These are phyloP conservation scores for Plebejus melissa DNA, from an alignment of 2,888 invertebrate genomes.

Conservation along the genomic window DNA sequence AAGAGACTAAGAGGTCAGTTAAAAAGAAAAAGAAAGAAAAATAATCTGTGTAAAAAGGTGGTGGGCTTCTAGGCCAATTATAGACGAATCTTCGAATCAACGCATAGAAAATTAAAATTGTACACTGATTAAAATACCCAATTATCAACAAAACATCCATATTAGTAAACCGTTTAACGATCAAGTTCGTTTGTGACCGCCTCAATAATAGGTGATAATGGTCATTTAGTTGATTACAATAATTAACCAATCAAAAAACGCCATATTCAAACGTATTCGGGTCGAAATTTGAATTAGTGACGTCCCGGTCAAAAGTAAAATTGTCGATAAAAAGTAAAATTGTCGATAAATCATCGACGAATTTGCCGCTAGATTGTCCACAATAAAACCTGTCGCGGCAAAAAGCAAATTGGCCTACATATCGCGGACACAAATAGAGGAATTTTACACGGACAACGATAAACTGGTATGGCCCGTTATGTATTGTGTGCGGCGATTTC, in stretches of 20 bases:
- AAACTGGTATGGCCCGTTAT: conserved; percentile 61
- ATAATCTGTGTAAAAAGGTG: background rate
- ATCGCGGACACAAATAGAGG: conserved; percentile 60
- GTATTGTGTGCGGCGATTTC: conserved; percentile 51
- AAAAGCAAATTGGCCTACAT: conserved; percentile 65
- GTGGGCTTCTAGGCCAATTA: background rate
- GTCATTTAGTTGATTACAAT: conserved; percentile 13
- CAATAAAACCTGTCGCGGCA: conserved; percentile 59
- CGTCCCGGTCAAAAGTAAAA: conserved; percentile 23
- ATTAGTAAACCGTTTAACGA: conserved; percentile 18
- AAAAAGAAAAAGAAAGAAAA: too few species aligned
- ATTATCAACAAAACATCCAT: conserved; percentile 12
- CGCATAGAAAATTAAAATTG: background rate
- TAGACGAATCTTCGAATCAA: conserved; percentile 4
- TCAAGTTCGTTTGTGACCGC: conserved; percentile 19
- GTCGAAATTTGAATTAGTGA: conserved; percentile 24
- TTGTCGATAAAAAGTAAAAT: conserved; percentile 31
- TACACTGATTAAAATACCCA: conserved; percentile 22
- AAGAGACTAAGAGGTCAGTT: too few species aligned
- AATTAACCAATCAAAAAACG: conserved; percentile 17
- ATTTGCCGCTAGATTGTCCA: conserved; percentile 26
- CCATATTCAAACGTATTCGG: conserved; percentile 9
- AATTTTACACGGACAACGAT: conserved; percentile 59
- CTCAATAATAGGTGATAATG: background rate
- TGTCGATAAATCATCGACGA: conserved; percentile 23